Conservation (phyloP, 2,113 vertebrate genomes). For the Cranoglanis bouderius region DNA sequence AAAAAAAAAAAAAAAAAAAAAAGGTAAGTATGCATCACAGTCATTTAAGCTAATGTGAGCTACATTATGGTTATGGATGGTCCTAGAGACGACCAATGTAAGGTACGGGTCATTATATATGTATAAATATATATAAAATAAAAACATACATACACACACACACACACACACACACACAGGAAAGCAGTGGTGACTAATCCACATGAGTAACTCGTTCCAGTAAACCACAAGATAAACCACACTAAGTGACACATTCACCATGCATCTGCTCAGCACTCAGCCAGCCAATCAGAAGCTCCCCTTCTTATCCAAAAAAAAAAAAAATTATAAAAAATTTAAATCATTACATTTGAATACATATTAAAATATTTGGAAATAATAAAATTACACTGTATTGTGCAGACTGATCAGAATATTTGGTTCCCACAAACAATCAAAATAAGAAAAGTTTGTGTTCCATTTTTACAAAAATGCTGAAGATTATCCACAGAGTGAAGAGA, state of each 20-base stretch:
- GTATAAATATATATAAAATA: not conserved
- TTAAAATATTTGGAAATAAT: not conserved
- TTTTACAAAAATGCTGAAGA: not conserved
- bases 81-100: not conserved
- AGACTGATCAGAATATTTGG: not conserved
- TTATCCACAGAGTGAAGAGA: not conserved
- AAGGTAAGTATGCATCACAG: not conserved
- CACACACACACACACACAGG: not conserved
- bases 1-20: not conserved
- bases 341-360: not conserved
- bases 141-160: not conserved
- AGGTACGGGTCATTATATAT: not conserved
- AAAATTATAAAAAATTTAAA: too few species aligned
- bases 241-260: not conserved
- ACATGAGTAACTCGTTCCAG: slow-evolving; percentile 46
- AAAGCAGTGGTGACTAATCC: slow-evolving; percentile 14
- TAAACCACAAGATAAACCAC: slow-evolving; percentile 10
- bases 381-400: not conserved
- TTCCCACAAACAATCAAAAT: not conserved
- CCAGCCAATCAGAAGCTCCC: not conserved
- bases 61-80: not conserved
- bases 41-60: not conserved
- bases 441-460: too few species aligned
- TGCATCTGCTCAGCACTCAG: not conserved
- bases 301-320: not conserved